phyloP scores from a whole-genome alignment of 2,888 invertebrate genomes.

The Taphrorychus bicolor region DNA sequence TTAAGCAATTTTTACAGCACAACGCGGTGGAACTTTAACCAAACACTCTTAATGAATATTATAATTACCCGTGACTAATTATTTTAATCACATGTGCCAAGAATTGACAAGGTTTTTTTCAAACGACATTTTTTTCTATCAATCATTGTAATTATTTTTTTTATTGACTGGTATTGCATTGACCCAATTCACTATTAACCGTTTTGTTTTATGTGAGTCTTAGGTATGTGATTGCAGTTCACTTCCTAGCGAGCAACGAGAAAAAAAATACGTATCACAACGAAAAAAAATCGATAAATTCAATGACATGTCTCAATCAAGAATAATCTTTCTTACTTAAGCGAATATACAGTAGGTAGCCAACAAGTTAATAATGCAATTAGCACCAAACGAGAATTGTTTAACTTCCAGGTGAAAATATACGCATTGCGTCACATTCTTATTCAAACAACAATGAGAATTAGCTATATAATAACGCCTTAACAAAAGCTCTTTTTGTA shows the following conservation, averaged over 20 bases:
- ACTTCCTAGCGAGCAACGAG: not conserved
- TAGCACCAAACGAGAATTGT: too few species aligned
- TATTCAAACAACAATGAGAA: not conserved
- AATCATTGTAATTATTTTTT: constrained; percentile 20
- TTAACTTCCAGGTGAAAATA: not conserved
- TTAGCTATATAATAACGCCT: not conserved
- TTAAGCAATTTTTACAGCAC: not conserved
- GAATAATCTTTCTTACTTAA: not conserved
- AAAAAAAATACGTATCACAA: too few species aligned
- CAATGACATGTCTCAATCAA: not conserved
- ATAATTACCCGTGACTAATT: constrained; percentile 3
- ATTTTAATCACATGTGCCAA: constrained; percentile 10
- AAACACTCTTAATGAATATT: not conserved
- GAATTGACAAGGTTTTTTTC: constrained; percentile 24
- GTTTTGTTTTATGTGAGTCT: constrained; percentile 20
- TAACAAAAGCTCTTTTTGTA: too few species aligned
- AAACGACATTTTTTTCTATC: constrained; percentile 28
- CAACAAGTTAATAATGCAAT: too few species aligned
- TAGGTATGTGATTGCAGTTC: constrained; percentile 3
- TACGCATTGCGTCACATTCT: not conserved
- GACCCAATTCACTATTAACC: constrained; percentile 25
- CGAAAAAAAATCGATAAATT: not conserved
- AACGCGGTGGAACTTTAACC: not conserved
- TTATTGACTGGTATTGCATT: constrained; percentile 29
- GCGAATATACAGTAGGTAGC: not conserved